Evolutionary conservation across 1,140 invertebrate genomes (phyloP).

Genomic region (Formica exsecta): DNA sequence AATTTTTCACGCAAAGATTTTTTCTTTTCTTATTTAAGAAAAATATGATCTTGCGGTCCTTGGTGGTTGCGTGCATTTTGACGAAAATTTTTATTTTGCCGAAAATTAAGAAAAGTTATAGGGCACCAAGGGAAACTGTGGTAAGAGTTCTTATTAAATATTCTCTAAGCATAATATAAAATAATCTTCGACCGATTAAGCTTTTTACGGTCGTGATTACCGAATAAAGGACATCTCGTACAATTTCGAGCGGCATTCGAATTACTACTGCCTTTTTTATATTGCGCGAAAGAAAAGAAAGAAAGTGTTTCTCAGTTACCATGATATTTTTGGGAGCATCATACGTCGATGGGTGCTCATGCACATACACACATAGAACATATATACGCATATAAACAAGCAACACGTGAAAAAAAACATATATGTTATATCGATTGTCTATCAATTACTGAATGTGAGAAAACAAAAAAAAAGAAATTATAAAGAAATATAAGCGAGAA

Average conservation of each 20-base stretch:
- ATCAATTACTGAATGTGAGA: conserved; percentile 55
- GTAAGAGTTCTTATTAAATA: neutral
- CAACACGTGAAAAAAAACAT: neutral
- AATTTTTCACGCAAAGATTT: conserved; percentile 58
- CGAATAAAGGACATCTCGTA: conserved; percentile 13
- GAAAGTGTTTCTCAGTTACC: conserved; percentile 71
- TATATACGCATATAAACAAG: neutral
- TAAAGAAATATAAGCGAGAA: conserved; percentile 66
- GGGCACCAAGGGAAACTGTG: conserved; percentile 40
- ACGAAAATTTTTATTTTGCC: conserved; percentile 72
- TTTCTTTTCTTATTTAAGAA: conserved; percentile 73
- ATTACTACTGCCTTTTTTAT: conserved; percentile 70
- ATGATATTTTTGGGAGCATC: conserved; percentile 65
- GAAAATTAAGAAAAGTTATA: conserved; percentile 23
- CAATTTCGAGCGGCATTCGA: conserved; percentile 68
- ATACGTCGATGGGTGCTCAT: conserved; percentile 57
- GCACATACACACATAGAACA: neutral
- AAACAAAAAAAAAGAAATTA: conserved; percentile 28
- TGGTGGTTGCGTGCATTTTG: conserved; percentile 61
- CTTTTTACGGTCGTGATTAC: conserved; percentile 16
- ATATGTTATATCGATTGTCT: conserved; percentile 59
- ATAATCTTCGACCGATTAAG: conserved; percentile 36
- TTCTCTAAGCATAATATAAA: conserved; percentile 42
- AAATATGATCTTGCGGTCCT: conserved; percentile 38
- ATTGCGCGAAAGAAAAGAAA: conserved; percentile 59